Base-by-base conservation (phyloP, 2,797 vertebrate genomes). In the Vultur gryphus region DNA sequence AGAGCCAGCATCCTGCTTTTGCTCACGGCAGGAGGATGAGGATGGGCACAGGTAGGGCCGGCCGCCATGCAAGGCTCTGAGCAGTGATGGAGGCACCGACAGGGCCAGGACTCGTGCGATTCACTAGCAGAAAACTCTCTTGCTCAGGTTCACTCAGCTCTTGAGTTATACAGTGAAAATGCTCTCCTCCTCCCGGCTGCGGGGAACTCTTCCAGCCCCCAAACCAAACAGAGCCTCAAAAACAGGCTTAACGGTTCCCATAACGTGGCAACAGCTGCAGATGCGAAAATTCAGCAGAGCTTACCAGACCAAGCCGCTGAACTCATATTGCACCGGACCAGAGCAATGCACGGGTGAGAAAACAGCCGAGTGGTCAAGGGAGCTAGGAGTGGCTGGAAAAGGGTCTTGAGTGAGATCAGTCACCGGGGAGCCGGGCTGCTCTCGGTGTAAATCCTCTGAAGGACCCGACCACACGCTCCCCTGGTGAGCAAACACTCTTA, bases 91-190 rank as follows among this genome's bases (percentile, higher is more conserved):
- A 75, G n/a, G 13, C 41, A 75, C 17, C 6, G 5, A 23, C 2
- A 11, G 18, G 21, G 37, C 29, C 65, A 54, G 15, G 4, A 12
- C 0, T 3, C 2, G 0, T 10, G 21, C 1, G 0, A 59, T 35
- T 70, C 29, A 17, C 11, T 5, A 21, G 51, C 26, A 51, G 29
- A 66, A 78, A 75, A 72, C 35, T 54, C 65, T 20, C 57, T 57
- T 46, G 26, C 39, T 77, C 28, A 8, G 15, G 33, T 65, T 82
- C 29, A 25, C 61, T 79, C 33, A 37, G 24, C 29, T 82, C 55
- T 44, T 13, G 6, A 76, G 48, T 48, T 66, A 39, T 4, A 33
- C 26, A 14, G 28, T 3, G 2, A 62, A 69, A 66, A 35, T 1
- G 2, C 2, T 52, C 37, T 77, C 37, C 46, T 76, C 46, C 35